Percentiles rank a stretch among this genome's conserved stretches.
Conservation (phyloP, 2,797 vertebrate genomes). For the Coregonus ussuriensis region DNA sequence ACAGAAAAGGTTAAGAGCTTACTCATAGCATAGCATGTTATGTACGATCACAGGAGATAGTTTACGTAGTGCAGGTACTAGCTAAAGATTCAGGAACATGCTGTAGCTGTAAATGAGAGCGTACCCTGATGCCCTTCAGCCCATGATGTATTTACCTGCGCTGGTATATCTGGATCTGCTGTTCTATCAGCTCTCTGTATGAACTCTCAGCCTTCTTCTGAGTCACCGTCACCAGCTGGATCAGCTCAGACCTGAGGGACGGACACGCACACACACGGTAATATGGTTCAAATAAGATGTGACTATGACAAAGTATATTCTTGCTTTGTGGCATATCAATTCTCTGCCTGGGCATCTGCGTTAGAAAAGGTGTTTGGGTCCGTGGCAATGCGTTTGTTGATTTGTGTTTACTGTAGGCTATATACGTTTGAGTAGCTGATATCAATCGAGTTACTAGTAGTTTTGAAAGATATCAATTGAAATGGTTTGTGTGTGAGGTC, state of each 20-base stretch:
- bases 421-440: too few relatives aligned
- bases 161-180: conserved; percentile 93
- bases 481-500: not conserved
- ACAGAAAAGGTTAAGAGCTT: not conserved
- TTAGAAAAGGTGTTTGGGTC: too few relatives aligned
- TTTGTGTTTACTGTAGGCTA: too few relatives aligned
- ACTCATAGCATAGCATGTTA: not conserved
- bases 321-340: not conserved
- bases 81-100: too few relatives aligned
- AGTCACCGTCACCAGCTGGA: conserved; percentile 94
- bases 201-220: conserved; percentile 88
- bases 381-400: too few relatives aligned
- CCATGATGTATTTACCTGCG: conserved; percentile 79
- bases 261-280: not conserved
- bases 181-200: conserved; percentile 91
- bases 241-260: conserved; percentile 87
- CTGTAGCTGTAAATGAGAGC: too few relatives aligned
- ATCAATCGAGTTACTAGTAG: too few relatives aligned
- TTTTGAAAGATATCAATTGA: not conserved
- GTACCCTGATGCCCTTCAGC: not conserved
- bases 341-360: not conserved
- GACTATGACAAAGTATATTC: not conserved
- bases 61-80: too few relatives aligned
- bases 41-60: not conserved
- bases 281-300: too few relatives aligned